phyloP scores from a whole-genome alignment of 2,888 invertebrate species.

The Oscheius onirici region DNA sequence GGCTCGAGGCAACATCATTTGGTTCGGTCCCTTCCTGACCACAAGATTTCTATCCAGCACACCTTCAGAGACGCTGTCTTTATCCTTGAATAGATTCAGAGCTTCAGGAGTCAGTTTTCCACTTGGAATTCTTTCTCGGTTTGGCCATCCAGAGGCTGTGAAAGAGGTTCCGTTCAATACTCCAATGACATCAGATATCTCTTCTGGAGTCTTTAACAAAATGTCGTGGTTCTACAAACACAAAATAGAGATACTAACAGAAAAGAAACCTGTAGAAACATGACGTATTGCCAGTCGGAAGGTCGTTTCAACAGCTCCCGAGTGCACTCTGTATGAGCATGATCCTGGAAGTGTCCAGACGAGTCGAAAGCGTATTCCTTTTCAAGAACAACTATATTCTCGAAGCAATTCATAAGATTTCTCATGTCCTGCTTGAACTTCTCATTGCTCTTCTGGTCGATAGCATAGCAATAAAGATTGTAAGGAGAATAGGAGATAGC shows the following conservation, averaged over 20 bases:
- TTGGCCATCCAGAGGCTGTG: neutral
- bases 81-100: neutral
- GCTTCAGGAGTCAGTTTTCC: neutral
- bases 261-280: conserved; percentile 1
- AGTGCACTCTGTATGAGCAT: conserved; percentile 1
- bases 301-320: neutral
- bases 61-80: neutral
- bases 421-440: conserved; percentile 3
- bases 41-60: neutral
- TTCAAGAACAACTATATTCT: conserved; percentile 14
- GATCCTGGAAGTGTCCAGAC: conserved; percentile 7
- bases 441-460: neutral
- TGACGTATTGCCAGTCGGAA: conserved; percentile 3
- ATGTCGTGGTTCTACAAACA: conserved; percentile 2
- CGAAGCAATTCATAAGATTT: neutral
- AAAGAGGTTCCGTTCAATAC: neutral
- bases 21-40: neutral
- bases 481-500: conserved; percentile 2
- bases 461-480: conserved; percentile 18
- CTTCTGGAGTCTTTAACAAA: neutral
- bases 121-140: neutral
- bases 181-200: conserved; percentile 14
- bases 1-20: neutral
- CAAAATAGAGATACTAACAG: neutral
- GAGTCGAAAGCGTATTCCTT: conserved; percentile 12